phyloP scores from a whole-genome alignment of 2,888 invertebrate species.

The Cantharis rufa region DNA sequence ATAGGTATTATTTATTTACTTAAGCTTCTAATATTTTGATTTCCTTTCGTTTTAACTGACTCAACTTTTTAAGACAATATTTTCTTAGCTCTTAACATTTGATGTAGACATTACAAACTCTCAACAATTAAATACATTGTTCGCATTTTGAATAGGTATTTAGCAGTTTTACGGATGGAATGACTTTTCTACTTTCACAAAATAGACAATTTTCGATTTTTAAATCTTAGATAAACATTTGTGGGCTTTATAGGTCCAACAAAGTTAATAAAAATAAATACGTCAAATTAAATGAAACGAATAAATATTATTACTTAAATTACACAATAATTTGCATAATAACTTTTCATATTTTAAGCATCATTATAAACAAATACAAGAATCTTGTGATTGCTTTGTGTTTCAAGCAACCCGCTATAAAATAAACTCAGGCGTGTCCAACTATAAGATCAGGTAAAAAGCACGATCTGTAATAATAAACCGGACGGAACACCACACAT shows the following conservation, averaged over 20 bases:
- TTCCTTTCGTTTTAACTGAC: conserved; percentile 23
- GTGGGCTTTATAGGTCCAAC: not conserved
- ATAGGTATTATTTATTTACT: conserved; percentile 28
- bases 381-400: conserved; percentile 9
- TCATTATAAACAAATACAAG: conserved; percentile 12
- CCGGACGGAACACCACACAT: conserved; percentile 11
- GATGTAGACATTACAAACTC: conserved; percentile 30
- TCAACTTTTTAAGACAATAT: conserved; percentile 30
- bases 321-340: not conserved
- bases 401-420: conserved; percentile 11
- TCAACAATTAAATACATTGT: conserved; percentile 31
- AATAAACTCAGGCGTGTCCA: conserved; percentile 15
- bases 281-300: not conserved
- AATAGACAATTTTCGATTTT: not conserved
- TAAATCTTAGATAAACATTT: not conserved
- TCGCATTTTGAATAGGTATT: not conserved
- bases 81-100: conserved; percentile 30
- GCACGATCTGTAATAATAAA: conserved; percentile 24
- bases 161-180: not conserved
- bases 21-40: conserved; percentile 30
- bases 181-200: not conserved
- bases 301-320: not conserved
- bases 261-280: not conserved
- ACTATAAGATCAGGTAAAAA: conserved; percentile 17
- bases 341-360: conserved; percentile 8